phyloP scores from a whole-genome alignment of 2,888 invertebrate genomes.

The Phlogophora meticulosa region DNA sequence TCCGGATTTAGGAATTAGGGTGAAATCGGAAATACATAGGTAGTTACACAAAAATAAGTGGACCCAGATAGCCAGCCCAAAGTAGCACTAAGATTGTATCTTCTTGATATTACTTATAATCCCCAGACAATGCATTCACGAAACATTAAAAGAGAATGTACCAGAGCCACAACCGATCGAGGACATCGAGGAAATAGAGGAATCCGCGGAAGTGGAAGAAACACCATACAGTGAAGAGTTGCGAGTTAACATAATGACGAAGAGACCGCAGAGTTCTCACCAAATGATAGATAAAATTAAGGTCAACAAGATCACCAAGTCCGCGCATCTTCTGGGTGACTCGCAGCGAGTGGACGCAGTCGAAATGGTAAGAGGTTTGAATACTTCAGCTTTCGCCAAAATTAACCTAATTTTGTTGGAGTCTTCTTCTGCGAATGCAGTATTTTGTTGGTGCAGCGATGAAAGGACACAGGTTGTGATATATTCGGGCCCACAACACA shows the following conservation, averaged over 20 bases:
- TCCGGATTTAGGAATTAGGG: too few species aligned
- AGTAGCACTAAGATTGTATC: neutral
- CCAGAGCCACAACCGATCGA: slow-evolving; percentile 53
- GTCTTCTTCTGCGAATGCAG: neutral
- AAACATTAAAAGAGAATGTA: slow-evolving; percentile 52
- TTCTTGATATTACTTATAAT: slow-evolving; percentile 1
- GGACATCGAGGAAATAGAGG: slow-evolving; percentile 66
- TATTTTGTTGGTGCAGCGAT: neutral
- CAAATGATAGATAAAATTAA: slow-evolving; percentile 70
- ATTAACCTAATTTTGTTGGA: neutral
- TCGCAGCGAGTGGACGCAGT: slow-evolving; percentile 66
- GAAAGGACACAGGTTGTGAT: neutral
- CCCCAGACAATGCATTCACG: slow-evolving; percentile 70
- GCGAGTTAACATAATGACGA: slow-evolving; percentile 76
- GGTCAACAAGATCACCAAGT: slow-evolving; percentile 83
- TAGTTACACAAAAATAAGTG: too few species aligned
- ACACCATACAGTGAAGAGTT: slow-evolving; percentile 66
- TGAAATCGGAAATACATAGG: too few species aligned
- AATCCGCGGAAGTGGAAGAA: slow-evolving; percentile 65
- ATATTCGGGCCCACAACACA: neutral
- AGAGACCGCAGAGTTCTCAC: slow-evolving; percentile 85
- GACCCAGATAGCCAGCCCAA: neutral
- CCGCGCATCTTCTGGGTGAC: slow-evolving; percentile 83
- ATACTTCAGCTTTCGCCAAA: neutral
- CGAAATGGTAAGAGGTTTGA: slow-evolving; percentile 72